A percentile compares a stretch with the other conserved stretches of the same genome.
Evolutionary conservation across 92 coral and sea anemone genomes (phyloP).

Genomic region (Galaxea fascicularis): DNA sequence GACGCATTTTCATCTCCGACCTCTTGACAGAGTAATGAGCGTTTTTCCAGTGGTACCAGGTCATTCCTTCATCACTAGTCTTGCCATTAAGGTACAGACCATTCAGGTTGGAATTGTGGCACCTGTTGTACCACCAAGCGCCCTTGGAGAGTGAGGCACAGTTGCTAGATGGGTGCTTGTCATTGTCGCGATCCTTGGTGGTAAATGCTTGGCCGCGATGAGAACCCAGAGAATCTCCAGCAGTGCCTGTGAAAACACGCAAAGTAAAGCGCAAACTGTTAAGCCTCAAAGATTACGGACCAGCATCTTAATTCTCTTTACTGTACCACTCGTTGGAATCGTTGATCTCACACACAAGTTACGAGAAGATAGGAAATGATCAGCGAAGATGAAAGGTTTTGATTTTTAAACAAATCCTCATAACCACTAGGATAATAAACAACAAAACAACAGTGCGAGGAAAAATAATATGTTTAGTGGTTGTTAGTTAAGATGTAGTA

Average conservation of each 20-base stretch:
- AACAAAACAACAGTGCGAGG: too few relatives aligned
- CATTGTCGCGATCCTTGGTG: conserved; percentile 16
- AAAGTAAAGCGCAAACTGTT: too few relatives aligned
- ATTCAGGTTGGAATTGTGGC: conserved; percentile 1
- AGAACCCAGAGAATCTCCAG: neutral
- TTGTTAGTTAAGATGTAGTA: too few relatives aligned
- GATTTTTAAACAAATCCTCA: too few relatives aligned
- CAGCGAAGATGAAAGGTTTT: too few relatives aligned
- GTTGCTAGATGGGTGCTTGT: neutral
- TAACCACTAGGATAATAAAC: too few relatives aligned
- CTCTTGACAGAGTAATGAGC: neutral
- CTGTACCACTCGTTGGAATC: too few relatives aligned
- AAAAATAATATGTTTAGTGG: too few relatives aligned
- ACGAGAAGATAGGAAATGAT: too few relatives aligned
- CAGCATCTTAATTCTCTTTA: too few relatives aligned
- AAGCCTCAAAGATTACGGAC: too few relatives aligned
- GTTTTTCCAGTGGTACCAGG: neutral
- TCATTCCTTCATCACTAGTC: neutral
- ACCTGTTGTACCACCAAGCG: neutral
- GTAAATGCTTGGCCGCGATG: neutral
- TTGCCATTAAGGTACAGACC: neutral
- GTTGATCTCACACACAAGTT: too few relatives aligned
- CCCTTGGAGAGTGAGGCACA: neutral
- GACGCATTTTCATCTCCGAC: conserved; percentile 10
- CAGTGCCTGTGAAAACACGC: neutral